Percentiles rank a stretch among this genome's conserved stretches.
Evolutionary conservation across 1,140 invertebrate genomes (phyloP).

Genomic region (Calycopis cecrops): DNA sequence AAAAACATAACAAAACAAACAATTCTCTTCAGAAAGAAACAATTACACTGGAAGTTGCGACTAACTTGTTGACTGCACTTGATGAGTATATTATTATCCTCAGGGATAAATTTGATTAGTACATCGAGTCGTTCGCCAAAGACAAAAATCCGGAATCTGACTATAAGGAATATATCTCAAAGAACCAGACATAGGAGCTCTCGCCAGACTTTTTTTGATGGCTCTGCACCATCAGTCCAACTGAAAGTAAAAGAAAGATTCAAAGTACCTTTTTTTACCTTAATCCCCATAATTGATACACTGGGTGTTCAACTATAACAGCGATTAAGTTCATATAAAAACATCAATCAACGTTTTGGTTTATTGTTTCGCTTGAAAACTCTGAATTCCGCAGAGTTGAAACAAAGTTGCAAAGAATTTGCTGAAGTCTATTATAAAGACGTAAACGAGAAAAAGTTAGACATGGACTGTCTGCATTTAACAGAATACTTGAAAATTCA

Average conservation of each 20-base stretch:
- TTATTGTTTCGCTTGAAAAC: slow-evolving; percentile 26
- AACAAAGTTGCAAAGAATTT: slow-evolving; percentile 27
- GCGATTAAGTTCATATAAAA: slow-evolving; percentile 25
- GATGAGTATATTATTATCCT: no score
- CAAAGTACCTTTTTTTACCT: no score
- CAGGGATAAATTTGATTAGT: no score
- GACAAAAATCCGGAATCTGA: no score
- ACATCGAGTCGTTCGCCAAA: no score
- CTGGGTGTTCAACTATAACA: slow-evolving; percentile 25
- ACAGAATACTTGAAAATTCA: slow-evolving; percentile 31
- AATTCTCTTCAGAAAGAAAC: no score
- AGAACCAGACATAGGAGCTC: slow-evolving; percentile 11
- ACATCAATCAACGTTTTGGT: slow-evolving; percentile 19
- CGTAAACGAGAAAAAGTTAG: slow-evolving; percentile 28
- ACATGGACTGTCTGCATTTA: slow-evolving; percentile 32
- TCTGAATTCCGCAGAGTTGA: slow-evolving; percentile 25
- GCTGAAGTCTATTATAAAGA: slow-evolving; percentile 28
- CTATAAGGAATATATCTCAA: slow-evolving; percentile 6
- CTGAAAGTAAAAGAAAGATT: slow-evolving; percentile 1
- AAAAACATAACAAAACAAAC: no score
- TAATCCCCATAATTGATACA: slow-evolving; percentile 11
- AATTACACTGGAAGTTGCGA: no score
- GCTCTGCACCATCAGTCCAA: slow-evolving; percentile 15
- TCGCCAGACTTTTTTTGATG: slow-evolving; percentile 19
- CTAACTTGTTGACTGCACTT: no score